Evolutionary conservation across 2,113 vertebrate species (phyloP).

Genomic region (human): DNA sequence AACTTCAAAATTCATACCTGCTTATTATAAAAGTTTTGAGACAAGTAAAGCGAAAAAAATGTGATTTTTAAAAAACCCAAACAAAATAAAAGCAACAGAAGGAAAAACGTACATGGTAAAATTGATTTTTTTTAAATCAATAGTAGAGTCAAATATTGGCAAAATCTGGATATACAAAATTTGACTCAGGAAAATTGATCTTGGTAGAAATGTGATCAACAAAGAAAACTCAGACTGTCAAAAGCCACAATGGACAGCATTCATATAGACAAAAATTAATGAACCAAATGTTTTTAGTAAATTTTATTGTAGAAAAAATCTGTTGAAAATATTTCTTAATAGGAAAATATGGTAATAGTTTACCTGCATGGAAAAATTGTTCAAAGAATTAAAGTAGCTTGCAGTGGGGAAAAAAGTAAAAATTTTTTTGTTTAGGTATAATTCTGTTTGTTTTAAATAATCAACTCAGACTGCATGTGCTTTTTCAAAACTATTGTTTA

Average conservation of each 20-base stretch:
- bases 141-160: neutral
- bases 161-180: neutral
- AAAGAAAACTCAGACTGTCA: neutral
- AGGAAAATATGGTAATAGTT: too few species aligned
- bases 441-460: constrained; percentile 47
- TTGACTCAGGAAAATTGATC: neutral
- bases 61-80: neutral
- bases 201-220: neutral
- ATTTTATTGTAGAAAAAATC: neutral
- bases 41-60: neutral
- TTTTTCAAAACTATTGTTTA: constrained; percentile 12
- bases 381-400: too few species aligned
- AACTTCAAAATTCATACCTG: constrained; percentile 42
- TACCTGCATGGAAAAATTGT: too few species aligned
- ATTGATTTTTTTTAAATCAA: neutral
- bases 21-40: constrained; percentile 30
- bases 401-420: too few species aligned
- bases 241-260: neutral
- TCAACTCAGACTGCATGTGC: neutral
- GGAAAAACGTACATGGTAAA: neutral
- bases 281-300: neutral
- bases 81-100: neutral
- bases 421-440: constrained; percentile 23
- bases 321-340: neutral
- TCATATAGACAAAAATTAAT: neutral